Percentiles rank a stretch among this genome's conserved stretches.
Conservation (phyloP, 2,888 invertebrate genomes). For the Cerceris rybyensis region DNA sequence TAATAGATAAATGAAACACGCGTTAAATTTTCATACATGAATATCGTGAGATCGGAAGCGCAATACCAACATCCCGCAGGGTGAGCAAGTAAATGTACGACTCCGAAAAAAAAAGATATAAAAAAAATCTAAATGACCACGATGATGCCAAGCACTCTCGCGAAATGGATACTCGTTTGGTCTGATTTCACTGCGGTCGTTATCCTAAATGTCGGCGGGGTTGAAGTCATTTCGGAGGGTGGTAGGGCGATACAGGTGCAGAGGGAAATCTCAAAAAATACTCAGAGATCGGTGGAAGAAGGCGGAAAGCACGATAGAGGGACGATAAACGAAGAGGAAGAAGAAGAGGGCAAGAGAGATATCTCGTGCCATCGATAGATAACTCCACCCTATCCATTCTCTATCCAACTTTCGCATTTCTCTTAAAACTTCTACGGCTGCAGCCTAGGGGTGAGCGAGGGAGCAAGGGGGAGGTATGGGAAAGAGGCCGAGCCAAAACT, state of each 20-base stretch:
- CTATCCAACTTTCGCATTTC: conserved; percentile 80
- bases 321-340: neutral
- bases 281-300: neutral
- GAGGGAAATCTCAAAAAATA: conserved; percentile 19
- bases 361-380: conserved; percentile 76
- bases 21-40: too few species aligned
- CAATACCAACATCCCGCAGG: too few species aligned
- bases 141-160: conserved; percentile 6
- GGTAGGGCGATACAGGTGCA: neutral
- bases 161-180: conserved; percentile 16
- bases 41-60: too few species aligned
- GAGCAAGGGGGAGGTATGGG: conserved; percentile 43
- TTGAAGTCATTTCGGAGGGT: conserved; percentile 16
- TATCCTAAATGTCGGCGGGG: neutral
- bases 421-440: conserved; percentile 77
- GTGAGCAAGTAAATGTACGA: too few species aligned
- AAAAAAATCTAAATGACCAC: neutral
- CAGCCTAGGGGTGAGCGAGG: conserved; percentile 56
- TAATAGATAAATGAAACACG: too few species aligned
- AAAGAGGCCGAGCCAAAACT: conserved; percentile 72
- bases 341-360: conserved; percentile 53
- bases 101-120: too few species aligned
- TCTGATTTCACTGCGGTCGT: conserved; percentile 10
- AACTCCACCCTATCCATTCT: conserved; percentile 79
- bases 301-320: neutral